Evolutionary conservation across 2,113 vertebrate species (phyloP).

Genomic region (Notarius quadriscutis): DNA sequence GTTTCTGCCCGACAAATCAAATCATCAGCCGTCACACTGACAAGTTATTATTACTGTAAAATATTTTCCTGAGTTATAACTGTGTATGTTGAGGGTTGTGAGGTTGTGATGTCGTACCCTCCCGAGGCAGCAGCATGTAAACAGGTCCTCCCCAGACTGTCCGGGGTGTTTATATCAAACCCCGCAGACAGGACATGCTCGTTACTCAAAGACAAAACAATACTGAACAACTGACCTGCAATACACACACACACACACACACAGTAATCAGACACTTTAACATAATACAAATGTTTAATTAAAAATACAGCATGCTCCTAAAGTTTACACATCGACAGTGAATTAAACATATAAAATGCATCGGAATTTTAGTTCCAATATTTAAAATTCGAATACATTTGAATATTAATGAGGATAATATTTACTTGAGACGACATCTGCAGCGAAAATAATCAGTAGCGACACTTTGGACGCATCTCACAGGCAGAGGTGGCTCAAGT

Average conservation of each 20-base stretch:
- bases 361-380: not conserved
- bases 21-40: not conserved
- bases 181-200: conserved; percentile 82
- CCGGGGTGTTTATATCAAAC: conserved; percentile 88
- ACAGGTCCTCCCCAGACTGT: conserved; percentile 89
- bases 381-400: not conserved
- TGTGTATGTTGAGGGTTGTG: not conserved
- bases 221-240: conserved; percentile 90
- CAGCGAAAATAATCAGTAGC: not conserved
- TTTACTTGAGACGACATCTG: not conserved
- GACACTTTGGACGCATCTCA: not conserved
- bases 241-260: not conserved
- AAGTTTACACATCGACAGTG: not conserved
- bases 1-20: conserved; percentile 72
- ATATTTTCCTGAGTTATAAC: not conserved
- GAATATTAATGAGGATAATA: not conserved
- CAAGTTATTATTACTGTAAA: not conserved
- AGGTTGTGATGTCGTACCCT: conserved; percentile 74
- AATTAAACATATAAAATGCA: not conserved
- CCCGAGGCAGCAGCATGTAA: conserved; percentile 94
- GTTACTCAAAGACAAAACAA: conserved; percentile 87
- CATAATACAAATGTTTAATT: not conserved
- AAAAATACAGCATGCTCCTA: not conserved
- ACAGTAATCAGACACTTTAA: not conserved
- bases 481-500: too few species aligned